Evolutionary conservation across 1,140 invertebrate genomes (phyloP), one percentile per base, ranked within the genome.

Genomic region (Bilobella aurantiaca): DNA sequence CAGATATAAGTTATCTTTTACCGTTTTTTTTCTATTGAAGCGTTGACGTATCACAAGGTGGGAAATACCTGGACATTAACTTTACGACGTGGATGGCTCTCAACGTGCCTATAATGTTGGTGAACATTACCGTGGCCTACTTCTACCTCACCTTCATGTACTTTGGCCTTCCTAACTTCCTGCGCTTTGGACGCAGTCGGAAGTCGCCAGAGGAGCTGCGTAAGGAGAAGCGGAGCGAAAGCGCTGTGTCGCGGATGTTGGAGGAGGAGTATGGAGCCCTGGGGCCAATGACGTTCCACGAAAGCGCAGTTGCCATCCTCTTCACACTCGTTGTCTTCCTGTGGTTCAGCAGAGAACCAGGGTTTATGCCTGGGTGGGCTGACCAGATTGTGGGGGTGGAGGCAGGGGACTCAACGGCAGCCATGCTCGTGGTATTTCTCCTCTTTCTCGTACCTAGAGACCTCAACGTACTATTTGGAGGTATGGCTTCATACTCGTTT

Each of bases 361-460:
- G 80, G 65, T 78, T 82, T 49, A 75, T 82, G 21, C 72, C 76
- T 21, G 83, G 82, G 12, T 69, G 64, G 65, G 29, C 16, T 21
- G 65, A 62, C 0, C 3, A 2, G 0, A 8, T 66, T 30, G 29
- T 23, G 3, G 1, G 60, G 0, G 64, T 59, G 74, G 79, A 81
- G 65, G 83, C 89, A 30, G 86, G 88, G 72, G 90, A 93, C 74
- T 89, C 90, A 0, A 90, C 88, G 27, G 85, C 89, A 0, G 91
- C 87, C 0, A 84, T 91, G 68, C 83, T 87, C 57, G 82, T 92
- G 1, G 86, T 87, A 1, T 80, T 91, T 42, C 78, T 91, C 16
- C 82, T 93, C 74, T 93, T 93, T 75, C 76, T 90, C 16, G 77
- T 93, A 23, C 91, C 91, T 0, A 82, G 89, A 56, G 84, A 87